Evolutionary conservation across 2,797 vertebrate genomes (phyloP).

Genomic region (Clarias fuscus): DNA sequence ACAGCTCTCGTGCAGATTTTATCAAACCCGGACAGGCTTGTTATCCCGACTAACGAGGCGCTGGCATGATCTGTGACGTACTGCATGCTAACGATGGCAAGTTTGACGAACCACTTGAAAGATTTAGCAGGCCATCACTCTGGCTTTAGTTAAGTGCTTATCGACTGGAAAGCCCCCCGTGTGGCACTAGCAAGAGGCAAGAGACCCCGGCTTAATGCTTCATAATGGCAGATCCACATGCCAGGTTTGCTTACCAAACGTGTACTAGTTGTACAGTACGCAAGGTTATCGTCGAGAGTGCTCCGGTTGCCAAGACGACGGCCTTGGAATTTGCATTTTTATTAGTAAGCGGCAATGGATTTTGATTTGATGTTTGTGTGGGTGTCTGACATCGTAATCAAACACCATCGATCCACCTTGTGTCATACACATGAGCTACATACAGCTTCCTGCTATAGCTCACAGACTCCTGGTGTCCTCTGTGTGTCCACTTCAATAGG

Average conservation of each 20-base stretch:
- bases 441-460: background rate
- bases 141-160: background rate
- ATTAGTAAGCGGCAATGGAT: constrained; percentile 44
- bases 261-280: background rate
- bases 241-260: background rate
- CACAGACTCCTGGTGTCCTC: background rate
- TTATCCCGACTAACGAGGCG: background rate
- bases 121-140: background rate
- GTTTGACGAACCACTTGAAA: background rate
- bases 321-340: constrained; percentile 51
- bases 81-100: background rate
- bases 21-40: background rate
- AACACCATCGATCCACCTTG: constrained; percentile 25
- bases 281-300: constrained; percentile 29
- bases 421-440: background rate
- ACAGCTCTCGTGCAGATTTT: background rate
- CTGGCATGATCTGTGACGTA: background rate
- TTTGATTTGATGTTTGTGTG: constrained; percentile 49
- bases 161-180: background rate
- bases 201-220: background rate
- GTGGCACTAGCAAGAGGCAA: background rate
- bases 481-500: too few species aligned
- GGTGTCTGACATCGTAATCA: constrained; percentile 34
- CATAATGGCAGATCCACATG: background rate
- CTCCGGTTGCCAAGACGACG: background rate